Percentiles rank a stretch among this genome's conserved stretches.
phyloP scores from a whole-genome alignment of 2,888 invertebrate genomes.

The Drosophila cognata region DNA sequence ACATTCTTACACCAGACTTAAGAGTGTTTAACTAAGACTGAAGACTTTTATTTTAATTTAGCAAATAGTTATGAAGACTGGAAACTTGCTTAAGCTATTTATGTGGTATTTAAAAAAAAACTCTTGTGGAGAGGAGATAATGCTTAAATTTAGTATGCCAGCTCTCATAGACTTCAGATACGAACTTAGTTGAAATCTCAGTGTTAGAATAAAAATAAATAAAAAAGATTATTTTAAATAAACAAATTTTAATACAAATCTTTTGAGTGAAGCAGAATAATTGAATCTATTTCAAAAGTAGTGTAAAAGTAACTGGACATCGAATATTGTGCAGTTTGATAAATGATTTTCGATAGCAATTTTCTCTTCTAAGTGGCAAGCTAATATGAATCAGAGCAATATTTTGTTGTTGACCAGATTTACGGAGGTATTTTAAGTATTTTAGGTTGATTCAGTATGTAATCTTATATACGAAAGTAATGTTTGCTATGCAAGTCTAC shows the following conservation, averaged over 20 bases:
- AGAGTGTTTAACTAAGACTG: too few relatives aligned
- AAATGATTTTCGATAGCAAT: background rate
- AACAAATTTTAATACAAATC: background rate
- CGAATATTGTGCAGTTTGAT: background rate
- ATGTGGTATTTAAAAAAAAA: background rate
- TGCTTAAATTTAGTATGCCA: background rate
- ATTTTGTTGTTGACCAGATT: background rate
- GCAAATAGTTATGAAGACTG: background rate
- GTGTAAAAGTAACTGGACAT: background rate
- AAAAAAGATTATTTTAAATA: background rate
- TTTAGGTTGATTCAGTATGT: background rate
- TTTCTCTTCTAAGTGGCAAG: background rate
- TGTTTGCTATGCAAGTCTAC: background rate
- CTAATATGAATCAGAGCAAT: background rate
- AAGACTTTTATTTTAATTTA: background rate
- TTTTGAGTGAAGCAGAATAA: background rate
- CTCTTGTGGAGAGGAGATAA: background rate
- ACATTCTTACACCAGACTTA: background rate
- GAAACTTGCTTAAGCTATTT: too few relatives aligned
- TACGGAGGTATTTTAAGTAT: background rate
- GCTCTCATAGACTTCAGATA: background rate
- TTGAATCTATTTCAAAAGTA: background rate
- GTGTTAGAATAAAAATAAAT: background rate
- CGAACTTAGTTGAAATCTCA: background rate
- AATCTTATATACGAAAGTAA: background rate